Percentiles rank a stretch among this genome's conserved stretches.
These are phyloP conservation scores for Stenodema calcarata DNA, from an alignment of 2,888 invertebrate species.

Conservation along the genomic window DNA sequence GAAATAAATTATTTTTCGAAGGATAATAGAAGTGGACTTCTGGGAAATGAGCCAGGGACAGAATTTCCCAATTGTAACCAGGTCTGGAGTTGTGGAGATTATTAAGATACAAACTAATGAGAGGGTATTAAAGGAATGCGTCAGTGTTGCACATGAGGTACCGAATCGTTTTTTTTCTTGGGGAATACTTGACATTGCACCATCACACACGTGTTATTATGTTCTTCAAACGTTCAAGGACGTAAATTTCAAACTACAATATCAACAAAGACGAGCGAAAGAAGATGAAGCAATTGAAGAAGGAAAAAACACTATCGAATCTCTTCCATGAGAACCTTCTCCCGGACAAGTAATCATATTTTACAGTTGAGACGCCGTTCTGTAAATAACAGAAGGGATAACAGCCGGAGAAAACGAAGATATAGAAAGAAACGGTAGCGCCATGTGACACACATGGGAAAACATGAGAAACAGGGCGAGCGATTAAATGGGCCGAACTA, in stretches of 20 bases:
- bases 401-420: slow-evolving; percentile 1
- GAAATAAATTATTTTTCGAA: too few species aligned
- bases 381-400: slow-evolving; percentile 26
- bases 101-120: too few species aligned
- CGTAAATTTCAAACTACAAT: neutral
- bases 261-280: neutral
- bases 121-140: too few species aligned
- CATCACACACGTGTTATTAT: neutral
- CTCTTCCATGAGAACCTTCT: neutral
- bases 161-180: neutral
- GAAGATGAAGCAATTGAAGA: neutral
- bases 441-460: slow-evolving; percentile 16
- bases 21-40: too few species aligned
- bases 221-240: neutral
- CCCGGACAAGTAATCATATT: neutral
- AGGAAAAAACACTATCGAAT: neutral
- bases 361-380: slow-evolving; percentile 22
- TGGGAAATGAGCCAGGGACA: too few species aligned
- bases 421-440: slow-evolving; percentile 8
- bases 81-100: too few species aligned
- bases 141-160: too few species aligned
- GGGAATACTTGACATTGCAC: neutral
- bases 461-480: slow-evolving; percentile 22
- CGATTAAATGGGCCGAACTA: slow-evolving; percentile 35
- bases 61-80: too few species aligned